Base-by-base conservation (phyloP, 2,113 vertebrate genomes). In the Sapajus apella region DNA sequence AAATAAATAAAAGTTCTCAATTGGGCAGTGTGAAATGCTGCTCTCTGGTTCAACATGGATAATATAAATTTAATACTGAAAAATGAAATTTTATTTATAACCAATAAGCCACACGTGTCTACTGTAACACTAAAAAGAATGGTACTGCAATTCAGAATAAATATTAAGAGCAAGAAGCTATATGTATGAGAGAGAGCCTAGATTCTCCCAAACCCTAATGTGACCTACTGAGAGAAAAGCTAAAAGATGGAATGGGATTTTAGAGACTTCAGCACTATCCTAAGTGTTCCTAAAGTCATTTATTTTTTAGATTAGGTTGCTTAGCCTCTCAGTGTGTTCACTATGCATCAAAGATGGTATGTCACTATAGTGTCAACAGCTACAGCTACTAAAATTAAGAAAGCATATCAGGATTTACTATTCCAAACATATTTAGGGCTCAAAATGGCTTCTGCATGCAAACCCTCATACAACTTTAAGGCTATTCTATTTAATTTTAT, bases 11-110 rank as follows among this genome's bases (percentile, higher is more conserved):
- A 90, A 88, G 10, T 87, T 91, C 61, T 94, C 91, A 75, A 21
- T 16, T 92, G 73, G 20, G 30, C 10, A 50, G 5, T 40, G 47
- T 87, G 72, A 92, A 95, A 72, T 13, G 58, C 30, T 11, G 30
- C 64, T 89, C 52, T 84, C 70, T n/a, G 30, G 11, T 47, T 93
- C 83, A 52, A 73, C 4, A 58, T 58, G 50, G 21, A 73, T 7
- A 1, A 64, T 92, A 94, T 43, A 72, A 90, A 87, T 90, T 94
- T 79, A 87, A 94, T 70, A 55, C 45, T 84, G 43, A 90, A 92
- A 93, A 86, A 32, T 52, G 75, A 82, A 95, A 75, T 90, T 83
- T 80, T 45, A 45, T 85, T 77, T 66, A 56, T 91, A 87, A 58
- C 47, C 12, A 56, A 52, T 80, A 89, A 76, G 47, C 45, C 35